Base-by-base conservation (phyloP, 2,113 vertebrate genomes). In the Etheostoma cragini region DNA sequence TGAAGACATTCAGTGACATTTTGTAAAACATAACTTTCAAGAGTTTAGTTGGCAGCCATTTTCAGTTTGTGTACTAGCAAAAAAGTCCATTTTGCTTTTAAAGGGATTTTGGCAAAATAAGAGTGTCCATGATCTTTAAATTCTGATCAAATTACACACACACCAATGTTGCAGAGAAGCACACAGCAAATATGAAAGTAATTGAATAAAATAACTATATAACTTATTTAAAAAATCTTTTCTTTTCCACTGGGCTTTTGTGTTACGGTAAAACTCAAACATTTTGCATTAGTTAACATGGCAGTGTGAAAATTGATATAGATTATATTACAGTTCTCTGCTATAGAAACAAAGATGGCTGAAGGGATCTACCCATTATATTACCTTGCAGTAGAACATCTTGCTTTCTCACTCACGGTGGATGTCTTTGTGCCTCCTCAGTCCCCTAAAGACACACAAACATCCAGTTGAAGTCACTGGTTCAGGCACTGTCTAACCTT, bases 361-460 rank as follows among this genome's bases (percentile, higher is more conserved):
- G 45, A 57, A 80, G 58, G 66, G 16, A 4, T 81, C 24, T 14
- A 53, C 66, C 38, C 52, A 16, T 70, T 45, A 53, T 67, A 47
- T 78, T 54, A 74, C 67, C n/a, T 78, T 58, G 75, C 65, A 64
- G 58, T 52, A 70, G 62, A 81, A 85, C 81, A 84, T 88, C 88
- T 87, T 85, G 80, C 76, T 78, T 45, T 83, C 46, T 85, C 63
- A 30, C 72, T 61, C 58, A 52, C 4, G 22, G 49, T 33, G 68
- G 60, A 57, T 71, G 76, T 80, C 66, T 69, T 58, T 78, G 61
- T 67, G 62, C 58, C 57, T 65, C 49, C 58, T 58, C 72, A 50
- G n/a, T 72, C 73, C 63, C 76, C 53, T 35, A 52, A 75, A 72
- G 80, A 88, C 60, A 57, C 47, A 73, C 69, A 67, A 14, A 56